Evolutionary conservation across 2,888 invertebrate genomes (phyloP).

Genomic region (Volucella inanis): DNA sequence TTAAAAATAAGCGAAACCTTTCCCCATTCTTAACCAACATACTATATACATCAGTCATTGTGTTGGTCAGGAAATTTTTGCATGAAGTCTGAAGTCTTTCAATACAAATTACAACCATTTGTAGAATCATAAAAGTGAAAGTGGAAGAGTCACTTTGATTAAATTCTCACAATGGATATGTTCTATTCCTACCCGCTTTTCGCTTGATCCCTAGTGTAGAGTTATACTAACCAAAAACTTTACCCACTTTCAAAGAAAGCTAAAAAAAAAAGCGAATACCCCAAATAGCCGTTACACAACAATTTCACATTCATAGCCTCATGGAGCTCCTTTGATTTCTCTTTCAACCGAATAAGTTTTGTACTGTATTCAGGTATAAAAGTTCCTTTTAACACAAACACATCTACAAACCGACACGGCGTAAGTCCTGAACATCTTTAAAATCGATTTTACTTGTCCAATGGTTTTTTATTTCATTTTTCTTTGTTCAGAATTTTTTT

Average conservation of each 20-base stretch:
- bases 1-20: too few relatives aligned
- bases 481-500: background rate
- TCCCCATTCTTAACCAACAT: too few relatives aligned
- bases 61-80: too few relatives aligned
- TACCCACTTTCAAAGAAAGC: background rate
- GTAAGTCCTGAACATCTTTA: slow-evolving; percentile 15
- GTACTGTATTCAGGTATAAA: background rate
- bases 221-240: background rate
- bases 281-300: slow-evolving; percentile 13
- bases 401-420: background rate
- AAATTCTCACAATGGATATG: slow-evolving; percentile 5
- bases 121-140: slow-evolving; percentile 1
- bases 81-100: background rate
- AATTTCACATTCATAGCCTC: slow-evolving; percentile 14
- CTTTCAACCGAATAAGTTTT: background rate
- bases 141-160: slow-evolving; percentile 16
- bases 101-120: background rate
- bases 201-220: background rate
- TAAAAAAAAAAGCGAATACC: background rate
- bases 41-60: too few relatives aligned
- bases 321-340: slow-evolving; percentile 23
- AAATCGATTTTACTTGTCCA: slow-evolving; percentile 39
- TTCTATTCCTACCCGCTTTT: background rate
- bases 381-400: background rate
- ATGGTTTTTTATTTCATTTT: background rate